Conservation (phyloP, 1,140 invertebrate species). For the Rhizoglyphus robini region DNA sequence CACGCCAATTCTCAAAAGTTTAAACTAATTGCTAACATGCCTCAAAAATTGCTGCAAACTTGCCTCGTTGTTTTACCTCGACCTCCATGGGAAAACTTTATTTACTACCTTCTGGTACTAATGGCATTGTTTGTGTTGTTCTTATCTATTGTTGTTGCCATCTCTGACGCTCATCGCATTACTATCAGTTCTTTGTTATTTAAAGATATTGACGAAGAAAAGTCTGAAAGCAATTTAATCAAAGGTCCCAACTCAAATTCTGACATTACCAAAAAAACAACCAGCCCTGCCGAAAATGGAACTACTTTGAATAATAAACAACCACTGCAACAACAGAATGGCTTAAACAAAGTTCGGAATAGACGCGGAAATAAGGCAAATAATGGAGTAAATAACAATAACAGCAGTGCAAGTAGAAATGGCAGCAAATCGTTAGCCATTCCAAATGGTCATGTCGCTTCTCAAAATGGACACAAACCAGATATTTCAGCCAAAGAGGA, state of each 20-base stretch:
- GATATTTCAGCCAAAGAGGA: too few species aligned
- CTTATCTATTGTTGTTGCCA: conserved; percentile 50
- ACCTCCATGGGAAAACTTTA: conserved; percentile 59
- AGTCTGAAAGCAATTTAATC: too few species aligned
- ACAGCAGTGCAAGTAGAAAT: neutral
- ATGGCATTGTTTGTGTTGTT: conserved; percentile 50
- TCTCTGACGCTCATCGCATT: conserved; percentile 57
- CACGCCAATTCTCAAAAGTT: conserved; percentile 28
- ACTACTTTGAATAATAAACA: too few species aligned
- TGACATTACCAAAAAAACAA: too few species aligned
- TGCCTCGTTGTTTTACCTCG: conserved; percentile 57
- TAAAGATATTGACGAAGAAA: too few species aligned
- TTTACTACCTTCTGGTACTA: conserved; percentile 52
- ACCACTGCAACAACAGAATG: neutral
- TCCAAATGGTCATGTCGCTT: neutral
- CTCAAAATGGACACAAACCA: too few species aligned
- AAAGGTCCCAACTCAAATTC: too few species aligned
- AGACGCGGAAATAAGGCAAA: neutral
- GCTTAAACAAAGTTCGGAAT: neutral
- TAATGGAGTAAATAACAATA: neutral
- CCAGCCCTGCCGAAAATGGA: too few species aligned
- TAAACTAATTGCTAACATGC: conserved; percentile 63
- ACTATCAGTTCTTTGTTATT: conserved; percentile 42
- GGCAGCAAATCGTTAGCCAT: neutral
- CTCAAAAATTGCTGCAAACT: conserved; percentile 52